Evolutionary conservation across 2,797 vertebrate genomes (phyloP), one percentile per base, ranked within the genome.

Genomic region (Psittacula derbiana): DNA sequence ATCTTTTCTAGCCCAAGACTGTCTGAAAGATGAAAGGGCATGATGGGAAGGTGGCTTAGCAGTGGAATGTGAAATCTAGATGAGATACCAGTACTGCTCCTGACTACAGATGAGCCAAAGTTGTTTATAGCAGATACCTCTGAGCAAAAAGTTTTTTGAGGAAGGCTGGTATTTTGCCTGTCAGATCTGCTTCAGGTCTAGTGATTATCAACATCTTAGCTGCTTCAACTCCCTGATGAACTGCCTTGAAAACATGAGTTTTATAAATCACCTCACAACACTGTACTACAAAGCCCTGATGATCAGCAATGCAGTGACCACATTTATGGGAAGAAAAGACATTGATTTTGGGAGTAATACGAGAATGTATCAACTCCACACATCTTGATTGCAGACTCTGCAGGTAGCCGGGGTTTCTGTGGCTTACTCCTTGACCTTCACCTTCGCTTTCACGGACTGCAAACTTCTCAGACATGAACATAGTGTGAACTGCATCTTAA

Each of bases 211-310:
- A 12, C 84, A 90, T 94, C 86, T 97, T 88, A 95, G 90, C 90
- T 95, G 76, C 73, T 89, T 92, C 93, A 70, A 84, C 87, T 97
- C 97, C 95, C 95, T 80, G 79, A 92, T 94, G 96, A 92, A 70
- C 82, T 86, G 82, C 58, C 84, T 95, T 58, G 90, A 80, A 92
- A 95, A 80, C 70, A 38, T 20, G 86, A 88, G 67, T 57, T 94
- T 82, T 88, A 80, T 92, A 93, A 95, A 91, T 85, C 94, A 33
- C 50, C 88, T 95, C 95, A 61, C 16, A 14, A 3, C 5, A 4
- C 74, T 27, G 25, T 4, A 3, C 62, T 89, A 76, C 95, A 92
- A 93, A 95, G 73, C 43, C 33, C 8, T 27, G 60, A 41, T 83
- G 85, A 84, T 94, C 90, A 80, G 85, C 83, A 80, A 53, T 76